Evolutionary conservation across 2,888 invertebrate species (phyloP), one percentile per base, ranked within the genome.

Genomic region (Plusia festucae): DNA sequence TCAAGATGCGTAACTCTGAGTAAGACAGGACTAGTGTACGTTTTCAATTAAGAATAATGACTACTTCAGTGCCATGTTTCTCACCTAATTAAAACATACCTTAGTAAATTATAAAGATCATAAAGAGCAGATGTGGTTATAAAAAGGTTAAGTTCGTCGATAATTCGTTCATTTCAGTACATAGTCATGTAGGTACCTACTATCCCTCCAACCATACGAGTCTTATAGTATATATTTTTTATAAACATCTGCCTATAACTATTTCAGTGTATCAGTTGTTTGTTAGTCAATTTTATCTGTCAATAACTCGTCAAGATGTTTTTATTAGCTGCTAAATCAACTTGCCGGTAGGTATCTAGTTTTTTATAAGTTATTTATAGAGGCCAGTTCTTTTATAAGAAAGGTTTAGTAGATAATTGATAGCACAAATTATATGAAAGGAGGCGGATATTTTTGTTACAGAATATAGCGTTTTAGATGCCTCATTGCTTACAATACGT

Each of bases 61-160:
- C 80, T 78, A 81, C 83, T 82, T 81, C 74, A 77, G 82, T 78
- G 82, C 84, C 78, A 85, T 87, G 86, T 89, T 91, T 91, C 90
- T 90, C 90, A 91, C 91, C 90, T 90, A 91, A 92, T 92, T 91
- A 91, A 87, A 87, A 85, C 88, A 89, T 91, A 87, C 87, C 86
- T 79, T 81, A 56, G 73, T 74, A 75, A 81, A 81, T 77, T 74
- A 79, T 66, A 70, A 63, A 80, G 65, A 72, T 83, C 82, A 80
- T 82, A 85, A 82, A 81, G 82, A 85, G 90, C 92, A 92, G 91
- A 90, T 91, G 93, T 76, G 66, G 40, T 53, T 67, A 85, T 85
- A 91, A 92, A 92, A 92, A 91, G 73, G 79, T 85, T 84, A 76
- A 85, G 82, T 85, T 82, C 83, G 72, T 76, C 79, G 82, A 87